These are phyloP conservation scores for Brachionus rubens DNA, from an alignment of 1,140 invertebrate genomes.

Conservation along the genomic window DNA sequence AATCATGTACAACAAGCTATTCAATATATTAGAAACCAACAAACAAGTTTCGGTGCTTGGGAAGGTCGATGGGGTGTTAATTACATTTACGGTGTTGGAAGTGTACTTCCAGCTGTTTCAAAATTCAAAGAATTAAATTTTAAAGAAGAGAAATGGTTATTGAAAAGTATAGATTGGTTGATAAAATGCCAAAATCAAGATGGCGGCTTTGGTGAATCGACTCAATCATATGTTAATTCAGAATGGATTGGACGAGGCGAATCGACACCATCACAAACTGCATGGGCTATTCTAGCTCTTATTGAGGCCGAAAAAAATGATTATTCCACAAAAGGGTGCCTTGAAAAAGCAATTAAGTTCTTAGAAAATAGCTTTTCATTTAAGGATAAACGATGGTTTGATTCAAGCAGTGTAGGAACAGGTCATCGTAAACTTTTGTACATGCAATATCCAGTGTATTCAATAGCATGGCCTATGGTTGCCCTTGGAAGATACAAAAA, in stretches of 20 bases:
- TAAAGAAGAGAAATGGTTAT: conserved; percentile 14
- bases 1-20: conserved; percentile 6
- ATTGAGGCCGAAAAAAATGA: conserved; percentile 15
- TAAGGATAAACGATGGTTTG: conserved; percentile 31
- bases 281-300: conserved; percentile 32
- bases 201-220: conserved; percentile 38
- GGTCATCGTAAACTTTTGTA: conserved; percentile 25
- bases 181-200: conserved; percentile 14
- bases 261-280: conserved; percentile 26
- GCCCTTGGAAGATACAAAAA: conserved; percentile 43
- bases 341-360: conserved; percentile 35
- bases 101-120: conserved; percentile 1
- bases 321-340: background rate
- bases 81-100: conserved; percentile 32
- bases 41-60: conserved; percentile 43
- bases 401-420: conserved; percentile 33
- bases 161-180: conserved; percentile 30
- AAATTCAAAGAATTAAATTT: conserved; percentile 6
- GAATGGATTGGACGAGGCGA: conserved; percentile 35
- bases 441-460: conserved; percentile 45
- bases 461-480: conserved; percentile 30
- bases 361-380: background rate
- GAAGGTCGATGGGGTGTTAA: conserved; percentile 37
- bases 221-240: conserved; percentile 11
- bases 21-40: conserved; percentile 42